Evolutionary conservation across 2,888 invertebrate species (phyloP).

Genomic region (Epistrophella euchroma): DNA sequence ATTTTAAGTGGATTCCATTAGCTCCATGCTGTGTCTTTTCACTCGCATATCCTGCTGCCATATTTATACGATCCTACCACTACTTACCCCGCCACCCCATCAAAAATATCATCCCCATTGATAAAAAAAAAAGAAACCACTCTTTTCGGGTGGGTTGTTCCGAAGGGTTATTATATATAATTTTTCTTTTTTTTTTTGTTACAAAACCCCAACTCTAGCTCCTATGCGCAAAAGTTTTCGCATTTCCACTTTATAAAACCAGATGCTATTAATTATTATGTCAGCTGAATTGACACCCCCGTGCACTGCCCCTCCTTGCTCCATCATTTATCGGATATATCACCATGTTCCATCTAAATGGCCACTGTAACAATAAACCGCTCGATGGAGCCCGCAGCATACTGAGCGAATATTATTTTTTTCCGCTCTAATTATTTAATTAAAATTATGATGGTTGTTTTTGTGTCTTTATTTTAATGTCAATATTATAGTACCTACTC

Average conservation of each 20-base stretch:
- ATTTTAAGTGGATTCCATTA: slow-evolving; percentile 65
- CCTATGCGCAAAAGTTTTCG: slow-evolving; percentile 59
- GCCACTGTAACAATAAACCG: slow-evolving; percentile 70
- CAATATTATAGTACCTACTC: slow-evolving; percentile 6
- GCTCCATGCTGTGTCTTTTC: slow-evolving; percentile 43
- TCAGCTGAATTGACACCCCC: slow-evolving; percentile 46
- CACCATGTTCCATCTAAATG: slow-evolving; percentile 59
- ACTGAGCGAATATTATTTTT: slow-evolving; percentile 66
- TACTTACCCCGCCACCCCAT: not conserved
- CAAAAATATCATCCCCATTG: slow-evolving; percentile 6
- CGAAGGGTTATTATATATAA: slow-evolving; percentile 6
- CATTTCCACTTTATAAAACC: slow-evolving; percentile 70
- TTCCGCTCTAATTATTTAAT: slow-evolving; percentile 73
- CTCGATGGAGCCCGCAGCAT: slow-evolving; percentile 66
- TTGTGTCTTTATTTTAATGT: slow-evolving; percentile 16
- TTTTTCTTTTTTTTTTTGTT: slow-evolving; percentile 1
- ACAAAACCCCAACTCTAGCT: slow-evolving; percentile 12
- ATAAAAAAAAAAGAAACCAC: slow-evolving; percentile 3
- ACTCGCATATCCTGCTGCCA: slow-evolving; percentile 22
- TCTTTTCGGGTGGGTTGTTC: slow-evolving; percentile 28
- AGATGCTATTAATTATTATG: slow-evolving; percentile 73
- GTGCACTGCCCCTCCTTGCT: not conserved
- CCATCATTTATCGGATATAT: slow-evolving; percentile 23
- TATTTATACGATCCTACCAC: not conserved
- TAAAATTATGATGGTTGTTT: slow-evolving; percentile 67